phyloP scores from a whole-genome alignment of 2,888 invertebrate genomes.

The Macropis europaea region DNA sequence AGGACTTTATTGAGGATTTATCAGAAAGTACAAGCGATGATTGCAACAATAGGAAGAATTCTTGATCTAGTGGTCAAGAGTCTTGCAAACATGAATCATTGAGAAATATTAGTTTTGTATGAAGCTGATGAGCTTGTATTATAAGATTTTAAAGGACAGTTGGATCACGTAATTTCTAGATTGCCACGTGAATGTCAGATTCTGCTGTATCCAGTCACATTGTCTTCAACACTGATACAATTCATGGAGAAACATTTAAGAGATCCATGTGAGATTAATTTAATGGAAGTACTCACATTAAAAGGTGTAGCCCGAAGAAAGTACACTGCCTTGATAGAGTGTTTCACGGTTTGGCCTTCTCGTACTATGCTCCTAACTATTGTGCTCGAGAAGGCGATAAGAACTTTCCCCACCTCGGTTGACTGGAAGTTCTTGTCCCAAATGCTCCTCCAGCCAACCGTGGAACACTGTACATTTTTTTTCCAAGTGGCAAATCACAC shows the following conservation, averaged over 20 bases:
- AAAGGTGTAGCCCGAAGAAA: slow-evolving; percentile 99
- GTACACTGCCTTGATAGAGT: slow-evolving; percentile 99
- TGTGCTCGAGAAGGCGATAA: not conserved
- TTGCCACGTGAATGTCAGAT: slow-evolving; percentile 98
- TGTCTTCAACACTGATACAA: slow-evolving; percentile 98
- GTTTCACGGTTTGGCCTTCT: slow-evolving; percentile 92
- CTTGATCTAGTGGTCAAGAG: slow-evolving; percentile 99
- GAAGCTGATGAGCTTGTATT: slow-evolving; percentile 99
- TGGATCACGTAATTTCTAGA: slow-evolving; percentile 97
- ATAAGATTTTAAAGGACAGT: slow-evolving; percentile 99
- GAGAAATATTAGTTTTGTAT: slow-evolving; percentile 98
- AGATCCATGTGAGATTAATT: slow-evolving; percentile 99
- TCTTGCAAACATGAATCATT: slow-evolving; percentile 95
- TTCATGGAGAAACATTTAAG: slow-evolving; percentile 99
- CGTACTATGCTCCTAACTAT: not conserved
- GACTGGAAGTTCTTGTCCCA: too few relatives aligned
- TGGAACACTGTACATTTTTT: too few relatives aligned
- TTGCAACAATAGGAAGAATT: slow-evolving; percentile 99
- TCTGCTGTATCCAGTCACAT: slow-evolving; percentile 98
- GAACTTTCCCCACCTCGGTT: not conserved
- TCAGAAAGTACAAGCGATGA: slow-evolving; percentile 99
- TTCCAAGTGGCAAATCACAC: slow-evolving; percentile 97
- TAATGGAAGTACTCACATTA: slow-evolving; percentile 99
- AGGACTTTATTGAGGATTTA: slow-evolving; percentile 99
- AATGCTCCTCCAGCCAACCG: too few relatives aligned